Evolutionary conservation across 2,113 vertebrate species (phyloP).

Genomic region (Podarcis cretensis): DNA sequence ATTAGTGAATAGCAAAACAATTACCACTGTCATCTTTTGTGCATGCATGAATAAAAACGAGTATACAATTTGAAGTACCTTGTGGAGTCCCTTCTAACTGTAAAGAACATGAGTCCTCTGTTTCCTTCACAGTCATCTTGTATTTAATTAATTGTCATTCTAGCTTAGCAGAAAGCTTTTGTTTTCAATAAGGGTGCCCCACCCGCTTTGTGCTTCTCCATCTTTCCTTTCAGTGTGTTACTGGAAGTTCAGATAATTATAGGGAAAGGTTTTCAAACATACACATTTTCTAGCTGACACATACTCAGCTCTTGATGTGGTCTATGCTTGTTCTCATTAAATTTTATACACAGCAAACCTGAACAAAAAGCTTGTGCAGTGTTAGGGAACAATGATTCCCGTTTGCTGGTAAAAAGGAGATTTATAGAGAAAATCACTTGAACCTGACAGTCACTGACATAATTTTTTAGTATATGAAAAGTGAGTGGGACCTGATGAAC

Average conservation of each 20-base stretch:
- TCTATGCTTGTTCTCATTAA: constrained; percentile 70
- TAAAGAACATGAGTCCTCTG: fast-evolving
- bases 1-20: too few species aligned
- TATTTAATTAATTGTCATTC: background rate
- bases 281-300: constrained; percentile 57
- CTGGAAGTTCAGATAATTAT: constrained; percentile 49
- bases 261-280: constrained; percentile 64
- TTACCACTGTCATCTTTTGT: background rate
- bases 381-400: constrained; percentile 69
- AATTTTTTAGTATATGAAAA: constrained; percentile 72
- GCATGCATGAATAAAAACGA: background rate
- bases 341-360: constrained; percentile 70
- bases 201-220: constrained; percentile 16
- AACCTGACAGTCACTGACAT: constrained; percentile 74
- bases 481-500: constrained; percentile 70
- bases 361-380: constrained; percentile 65
- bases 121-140: fast-evolving
- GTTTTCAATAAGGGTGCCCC: background rate
- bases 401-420: constrained; percentile 71
- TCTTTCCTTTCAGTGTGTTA: background rate
- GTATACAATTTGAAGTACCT: background rate
- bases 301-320: constrained; percentile 59
- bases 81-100: background rate
- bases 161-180: background rate
- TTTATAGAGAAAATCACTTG: constrained; percentile 72